Conservation (phyloP, 2,888 invertebrate species). For the Limenitis camilla region DNA sequence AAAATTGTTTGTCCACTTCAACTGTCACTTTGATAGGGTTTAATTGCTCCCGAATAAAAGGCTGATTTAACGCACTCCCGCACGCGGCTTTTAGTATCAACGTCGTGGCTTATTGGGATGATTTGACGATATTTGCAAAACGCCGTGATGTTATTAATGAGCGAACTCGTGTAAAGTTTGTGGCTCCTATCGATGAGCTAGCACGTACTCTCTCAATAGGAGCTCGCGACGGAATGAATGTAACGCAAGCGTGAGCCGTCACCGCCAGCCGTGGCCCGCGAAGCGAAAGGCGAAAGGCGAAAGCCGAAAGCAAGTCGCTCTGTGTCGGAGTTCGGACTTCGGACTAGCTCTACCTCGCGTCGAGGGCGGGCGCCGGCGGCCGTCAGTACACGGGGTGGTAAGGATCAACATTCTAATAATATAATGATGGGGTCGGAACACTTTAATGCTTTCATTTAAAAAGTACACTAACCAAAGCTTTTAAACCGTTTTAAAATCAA, state of each 20-base stretch:
- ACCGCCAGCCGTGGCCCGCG: too few species aligned
- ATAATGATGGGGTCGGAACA: slow-evolving; percentile 74
- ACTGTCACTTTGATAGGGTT: slow-evolving; percentile 48
- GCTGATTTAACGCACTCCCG: not conserved
- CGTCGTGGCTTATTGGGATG: slow-evolving; percentile 1
- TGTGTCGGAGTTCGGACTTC: slow-evolving; percentile 26
- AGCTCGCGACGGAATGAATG: slow-evolving; percentile 57
- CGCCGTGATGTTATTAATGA: slow-evolving; percentile 29
- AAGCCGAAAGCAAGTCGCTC: slow-evolving; percentile 24
- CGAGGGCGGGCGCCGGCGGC: slow-evolving; percentile 29
- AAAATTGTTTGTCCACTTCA: slow-evolving; percentile 46
- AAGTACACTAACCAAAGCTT: too few species aligned
- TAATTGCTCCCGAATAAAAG: slow-evolving; percentile 18
- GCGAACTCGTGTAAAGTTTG: slow-evolving; percentile 66
- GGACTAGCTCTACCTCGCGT: slow-evolving; percentile 28
- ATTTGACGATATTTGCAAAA: slow-evolving; percentile 8
- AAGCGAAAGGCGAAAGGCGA: slow-evolving; percentile 3
- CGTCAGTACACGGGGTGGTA: slow-evolving; percentile 57
- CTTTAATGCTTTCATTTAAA: too few species aligned
- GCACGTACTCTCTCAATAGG: slow-evolving; percentile 40
- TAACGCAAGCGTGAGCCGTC: slow-evolving; percentile 25
- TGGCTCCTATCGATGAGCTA: slow-evolving; percentile 20
- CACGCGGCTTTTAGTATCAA: not conserved
- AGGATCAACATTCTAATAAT: slow-evolving; percentile 73
- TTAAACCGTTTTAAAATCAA: too few species aligned